Conservation (phyloP, 2,888 invertebrate species). For the Caenorhabditis sp. region DNA sequence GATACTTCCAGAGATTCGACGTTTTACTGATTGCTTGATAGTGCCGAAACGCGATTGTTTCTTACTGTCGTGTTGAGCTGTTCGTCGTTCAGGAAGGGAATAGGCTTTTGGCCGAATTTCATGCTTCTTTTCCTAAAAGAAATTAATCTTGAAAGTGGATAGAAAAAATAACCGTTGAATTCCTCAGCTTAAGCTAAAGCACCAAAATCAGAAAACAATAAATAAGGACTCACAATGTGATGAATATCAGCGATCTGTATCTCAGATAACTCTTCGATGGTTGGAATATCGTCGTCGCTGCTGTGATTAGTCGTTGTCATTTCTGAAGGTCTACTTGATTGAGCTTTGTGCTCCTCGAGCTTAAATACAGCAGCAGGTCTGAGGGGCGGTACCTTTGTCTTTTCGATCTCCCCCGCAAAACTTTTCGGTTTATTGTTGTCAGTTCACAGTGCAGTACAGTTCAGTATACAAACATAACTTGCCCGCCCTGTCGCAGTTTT, state of each 20-base stretch:
- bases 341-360: constrained; percentile 47
- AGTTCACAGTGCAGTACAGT: constrained; percentile 50
- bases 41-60: constrained; percentile 58
- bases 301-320: constrained; percentile 30
- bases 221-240: constrained; percentile 36
- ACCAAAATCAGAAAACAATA: constrained; percentile 7
- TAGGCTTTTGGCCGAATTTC: constrained; percentile 53
- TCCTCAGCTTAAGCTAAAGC: too few relatives aligned
- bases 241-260: constrained; percentile 55
- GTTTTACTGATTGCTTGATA: constrained; percentile 61
- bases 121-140: constrained; percentile 57
- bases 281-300: constrained; percentile 59
- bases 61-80: constrained; percentile 37
- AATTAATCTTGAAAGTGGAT: neutral
- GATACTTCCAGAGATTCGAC: constrained; percentile 64
- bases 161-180: too few relatives aligned
- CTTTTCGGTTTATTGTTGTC: constrained; percentile 51
- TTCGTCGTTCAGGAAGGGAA: constrained; percentile 54
- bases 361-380: constrained; percentile 43
- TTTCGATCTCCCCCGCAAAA: constrained; percentile 51
- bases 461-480: constrained; percentile 50
- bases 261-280: constrained; percentile 60
- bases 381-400: constrained; percentile 42
- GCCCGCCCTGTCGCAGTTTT: constrained; percentile 48
- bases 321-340: constrained; percentile 31